phyloP scores from a whole-genome alignment of 2,888 invertebrate species.

The Tromatobia lineatoria region DNA sequence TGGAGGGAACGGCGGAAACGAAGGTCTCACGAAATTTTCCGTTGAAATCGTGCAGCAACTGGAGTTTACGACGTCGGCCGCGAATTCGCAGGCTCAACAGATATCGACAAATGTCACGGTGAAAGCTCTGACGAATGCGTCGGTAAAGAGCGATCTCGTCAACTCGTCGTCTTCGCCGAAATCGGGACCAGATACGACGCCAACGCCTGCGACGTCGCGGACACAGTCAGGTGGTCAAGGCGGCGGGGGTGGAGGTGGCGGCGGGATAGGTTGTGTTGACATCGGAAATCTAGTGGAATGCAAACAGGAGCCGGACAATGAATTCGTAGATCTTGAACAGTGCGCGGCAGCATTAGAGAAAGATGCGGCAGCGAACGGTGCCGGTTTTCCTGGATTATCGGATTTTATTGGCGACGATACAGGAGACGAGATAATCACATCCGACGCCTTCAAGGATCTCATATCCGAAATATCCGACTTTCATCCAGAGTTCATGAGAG shows the following conservation, averaged over 20 bases:
- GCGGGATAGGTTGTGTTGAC: slow-evolving; percentile 85
- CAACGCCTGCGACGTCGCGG: slow-evolving; percentile 76
- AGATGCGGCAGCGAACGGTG: slow-evolving; percentile 91
- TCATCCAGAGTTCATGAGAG: slow-evolving; percentile 93
- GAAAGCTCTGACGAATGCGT: slow-evolving; percentile 91
- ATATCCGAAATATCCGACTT: slow-evolving; percentile 95
- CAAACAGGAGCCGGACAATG: slow-evolving; percentile 94
- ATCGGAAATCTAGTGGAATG: slow-evolving; percentile 92
- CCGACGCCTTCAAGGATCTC: slow-evolving; percentile 94
- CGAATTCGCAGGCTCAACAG: slow-evolving; percentile 95
- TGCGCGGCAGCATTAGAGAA: slow-evolving; percentile 95
- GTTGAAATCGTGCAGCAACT: slow-evolving; percentile 97
- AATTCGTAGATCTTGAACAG: slow-evolving; percentile 94
- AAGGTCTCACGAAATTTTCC: slow-evolving; percentile 91
- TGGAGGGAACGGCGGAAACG: slow-evolving; percentile 73
- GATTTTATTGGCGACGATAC: slow-evolving; percentile 95
- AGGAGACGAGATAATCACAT: slow-evolving; percentile 91
- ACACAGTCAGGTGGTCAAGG: slow-evolving; percentile 76
- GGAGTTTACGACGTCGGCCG: slow-evolving; percentile 95
- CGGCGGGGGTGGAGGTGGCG: slow-evolving; percentile 73
- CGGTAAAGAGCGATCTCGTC: slow-evolving; percentile 88
- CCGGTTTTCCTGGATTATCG: slow-evolving; percentile 92
- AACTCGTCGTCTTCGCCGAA: slow-evolving; percentile 86
- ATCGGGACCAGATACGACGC: slow-evolving; percentile 85
- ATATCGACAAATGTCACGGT: slow-evolving; percentile 97